Base-by-base conservation (phyloP, 2,113 vertebrate species). In the Chloropsis cyanopogon region DNA sequence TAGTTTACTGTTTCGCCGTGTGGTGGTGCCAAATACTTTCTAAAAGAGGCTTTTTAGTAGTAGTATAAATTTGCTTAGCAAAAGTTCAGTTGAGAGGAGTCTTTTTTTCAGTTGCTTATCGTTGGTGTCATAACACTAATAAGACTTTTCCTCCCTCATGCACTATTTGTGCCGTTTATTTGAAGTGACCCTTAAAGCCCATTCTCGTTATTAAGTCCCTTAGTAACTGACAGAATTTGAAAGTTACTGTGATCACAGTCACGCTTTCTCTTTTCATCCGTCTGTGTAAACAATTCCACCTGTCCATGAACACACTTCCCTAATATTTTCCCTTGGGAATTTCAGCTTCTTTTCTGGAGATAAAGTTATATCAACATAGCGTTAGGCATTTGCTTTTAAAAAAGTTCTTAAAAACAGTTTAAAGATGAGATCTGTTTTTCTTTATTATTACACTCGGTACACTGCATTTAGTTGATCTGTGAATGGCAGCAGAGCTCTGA, bases 11-110 rank as follows among this genome's bases (percentile, higher is more conserved):
- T 85, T 81, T 92, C 63, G 5, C 96, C 96, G 22, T 56, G 17
- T 92, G 97, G 91, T 96, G 97, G 93, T 91, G 95, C 97, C 88
- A 94, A 12, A 88, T 70, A 50, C 72, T 73, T 59, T n/a, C 33
- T 59, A 52, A 77, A 75, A 60, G 25, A 33, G 21, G 16, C 24
- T 25, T 82, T 86, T 50, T 20, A 81, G 29, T 49, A 5, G 9
- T 29, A 18, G 9, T 24, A 41, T 46, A 25, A 52, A 57, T 65
- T 49, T 20, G n/a, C 16, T 18, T 82, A 57, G 37, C 7, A 52
- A 23, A 44, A 86, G 8, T 60, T 57, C 14, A 2, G 16, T n/a
- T 82, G 41, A 17, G 39, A 39, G 12, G 9, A 0, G 2, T 2
- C 1, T 26, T 23, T 56, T 46, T 85, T 91, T 19, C 33, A 31